Evolutionary conservation across 2,797 vertebrate genomes (phyloP), one percentile per base, ranked within the genome.

Genomic region (Austrolebias charrua): DNA sequence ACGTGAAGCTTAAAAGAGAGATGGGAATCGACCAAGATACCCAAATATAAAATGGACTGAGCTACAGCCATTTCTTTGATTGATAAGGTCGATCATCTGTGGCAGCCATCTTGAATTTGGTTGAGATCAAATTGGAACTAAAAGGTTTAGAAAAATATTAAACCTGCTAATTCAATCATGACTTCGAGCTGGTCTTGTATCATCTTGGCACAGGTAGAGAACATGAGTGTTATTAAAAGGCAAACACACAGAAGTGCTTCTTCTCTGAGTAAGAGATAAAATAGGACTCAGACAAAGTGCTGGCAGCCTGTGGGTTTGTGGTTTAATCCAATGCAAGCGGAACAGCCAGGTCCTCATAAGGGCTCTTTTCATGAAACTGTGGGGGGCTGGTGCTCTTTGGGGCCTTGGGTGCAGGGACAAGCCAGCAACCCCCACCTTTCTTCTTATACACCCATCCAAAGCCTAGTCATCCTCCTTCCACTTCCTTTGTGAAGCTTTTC

Each of bases 271-370:
- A 72, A 80, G 80, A 58, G 76, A 85, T 84, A 82, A 82, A 86
- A 79, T 59, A 77, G 79, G 78, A 81, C 83, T 80, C 46, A 78
- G 80, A 79, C 76, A 79, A 73, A 13, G 59, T 61, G 59, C 66
- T 89, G 88, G 88, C 82, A 90, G 83, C 53, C 70, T 31, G 55
- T 60, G 73, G 71, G 76, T 85, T 83, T 64, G 76, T 79, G 84
- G 63, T 84, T 85, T 92, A 91, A 92, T 92, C 89, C 80, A 65
- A 75, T 55, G 65, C 86, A 86, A 79, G 85, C 84, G 62, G 84
- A 87, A 75, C 90, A 88, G 90, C 90, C 89, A 90, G 85, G 80
- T 86, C 89, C 84, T 88, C 85, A 93, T 90, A 91, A 91, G 90
- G 82, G 67, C 62, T 87, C 88, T 88, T 92, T 94, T 92, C 89